Evolutionary conservation across 2,113 vertebrate species (phyloP), one percentile per base, ranked within the genome.

Genomic region (Hucho hucho): DNA sequence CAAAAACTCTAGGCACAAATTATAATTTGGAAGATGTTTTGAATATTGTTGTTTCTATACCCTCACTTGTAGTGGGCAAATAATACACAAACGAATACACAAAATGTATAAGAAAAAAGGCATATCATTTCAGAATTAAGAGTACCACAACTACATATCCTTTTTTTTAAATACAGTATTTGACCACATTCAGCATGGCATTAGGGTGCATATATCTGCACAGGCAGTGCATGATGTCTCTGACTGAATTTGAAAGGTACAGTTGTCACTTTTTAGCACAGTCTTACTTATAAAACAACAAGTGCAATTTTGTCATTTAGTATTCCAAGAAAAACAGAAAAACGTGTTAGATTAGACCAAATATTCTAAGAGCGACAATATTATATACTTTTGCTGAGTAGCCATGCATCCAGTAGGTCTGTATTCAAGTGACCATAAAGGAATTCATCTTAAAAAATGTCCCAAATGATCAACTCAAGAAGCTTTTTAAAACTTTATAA

Each of bases 141-240:
- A 43, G 87, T 87, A 87, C 86, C 84, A 79, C 82, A 78, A 81
- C 81, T 79, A 64, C 77, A 65, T 84, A 81, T 85, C 37, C 9
- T 76, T 80, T 80, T 83, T 84, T 76, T 69, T n/a, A n/a, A 16
- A 69, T 79, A 90, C 87, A 89, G 89, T 87, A 84, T 88, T 84
- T 84, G 75, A 78, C 89, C 87, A 88, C 70, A 81, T 83, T 87
- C 90, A 89, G 88, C 86, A 88, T 87, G 87, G 89, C 80, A 82
- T 78, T 76, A 78, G 74, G 77, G 81, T 76, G 64, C 64, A 32
- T 67, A 43, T 43, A 43, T 43, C 6, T 43, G 37, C 37, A 43
- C 37, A 43, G 37, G 7, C 37, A 11, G 37, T 43, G 37, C 37
- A 43, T 11, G 37, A 43, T 43, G 9, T 43, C 37, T 77, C 82